phyloP scores from a whole-genome alignment of 2,113 vertebrate genomes.

The Dunckerocampus dactyliophorus region DNA sequence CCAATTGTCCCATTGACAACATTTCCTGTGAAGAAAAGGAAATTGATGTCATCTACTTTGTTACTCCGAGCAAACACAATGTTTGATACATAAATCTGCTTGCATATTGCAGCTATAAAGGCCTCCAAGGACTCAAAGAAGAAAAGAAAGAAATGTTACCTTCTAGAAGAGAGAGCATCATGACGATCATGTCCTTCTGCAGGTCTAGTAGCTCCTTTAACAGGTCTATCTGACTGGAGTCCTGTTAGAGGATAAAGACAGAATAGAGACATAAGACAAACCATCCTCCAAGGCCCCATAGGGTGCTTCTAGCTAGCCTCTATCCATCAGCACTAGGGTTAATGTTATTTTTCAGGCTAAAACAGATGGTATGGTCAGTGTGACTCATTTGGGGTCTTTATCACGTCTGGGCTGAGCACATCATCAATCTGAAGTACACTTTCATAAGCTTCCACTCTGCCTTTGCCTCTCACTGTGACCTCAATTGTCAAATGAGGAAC shows the following conservation, averaged over 20 bases:
- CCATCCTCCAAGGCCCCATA: conserved; percentile 16
- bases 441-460: conserved; percentile 39
- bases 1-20: conserved; percentile 98
- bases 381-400: conserved; percentile 55
- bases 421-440: conserved; percentile 48
- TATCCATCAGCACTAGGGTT: conserved; percentile 64
- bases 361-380: conserved; percentile 61
- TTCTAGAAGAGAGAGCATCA: conserved; percentile 97
- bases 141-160: conserved; percentile 64
- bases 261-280: not conserved
- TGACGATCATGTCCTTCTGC: conserved; percentile 98
- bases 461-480: conserved; percentile 24
- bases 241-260: conserved; percentile 67
- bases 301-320: conserved; percentile 34
- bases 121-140: too few relatives aligned
- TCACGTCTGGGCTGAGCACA: conserved; percentile 36
- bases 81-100: not conserved
- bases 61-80: not conserved
- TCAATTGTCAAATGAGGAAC: conserved; percentile 18
- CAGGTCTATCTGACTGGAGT: conserved; percentile 96
- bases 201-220: conserved; percentile 96
- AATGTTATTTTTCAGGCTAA: conserved; percentile 58
- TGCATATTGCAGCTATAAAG: not conserved
- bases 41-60: not conserved
- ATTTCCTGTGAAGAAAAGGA: conserved; percentile 76